Base-by-base conservation (phyloP, 2,113 vertebrate species). In the Sisor rabdophorus region DNA sequence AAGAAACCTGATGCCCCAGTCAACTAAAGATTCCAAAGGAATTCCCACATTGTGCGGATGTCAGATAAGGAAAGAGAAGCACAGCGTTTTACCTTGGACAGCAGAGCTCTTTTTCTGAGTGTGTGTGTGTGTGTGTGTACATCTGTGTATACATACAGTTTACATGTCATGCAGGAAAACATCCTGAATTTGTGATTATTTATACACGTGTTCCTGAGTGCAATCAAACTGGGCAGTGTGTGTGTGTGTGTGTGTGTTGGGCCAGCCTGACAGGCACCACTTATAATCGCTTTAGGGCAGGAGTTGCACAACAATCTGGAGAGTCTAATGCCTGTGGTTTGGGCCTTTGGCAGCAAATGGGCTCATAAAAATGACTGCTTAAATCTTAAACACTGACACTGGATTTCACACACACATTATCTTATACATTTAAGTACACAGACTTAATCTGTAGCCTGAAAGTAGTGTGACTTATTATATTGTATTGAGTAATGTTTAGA, bases 201-300 rank as follows among this genome's bases (percentile, higher is more conserved):
- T 75, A 55, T 60, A 53, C 67, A 47, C 48, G 64, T 48, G 67
- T 54, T 54, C 48, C 40, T 55, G 55, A 64, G 68, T 65, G 28
- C 19, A 53, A 75, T 60, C 47, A 61, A 71, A 65, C 58, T 10
- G 53, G 75, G 58, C 68, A 70, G 54, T 54, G 78, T 79, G 81
- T 77, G 79, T 72, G 81, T 81, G 80, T 87, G 85, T 86, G 84
- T 87, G 87, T 87, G 88, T 85, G 89, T 89, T 80, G 86, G 90
- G 90, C 91, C 89, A 93, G 92, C 89, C 93, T 92, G 86, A 89
- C 89, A 94, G 94, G 92, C 92, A 94, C 92, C 92, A 89, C 84
- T 89, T 88, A 90, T 94, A 92, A 92, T 88, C 76, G 86, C 88
- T 85, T 89, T 84, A 91, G 93, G 89, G 90, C 87, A 91, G 79